Base-by-base conservation (phyloP, 1,140 invertebrate species). In the Sarcophaga bullata region DNA sequence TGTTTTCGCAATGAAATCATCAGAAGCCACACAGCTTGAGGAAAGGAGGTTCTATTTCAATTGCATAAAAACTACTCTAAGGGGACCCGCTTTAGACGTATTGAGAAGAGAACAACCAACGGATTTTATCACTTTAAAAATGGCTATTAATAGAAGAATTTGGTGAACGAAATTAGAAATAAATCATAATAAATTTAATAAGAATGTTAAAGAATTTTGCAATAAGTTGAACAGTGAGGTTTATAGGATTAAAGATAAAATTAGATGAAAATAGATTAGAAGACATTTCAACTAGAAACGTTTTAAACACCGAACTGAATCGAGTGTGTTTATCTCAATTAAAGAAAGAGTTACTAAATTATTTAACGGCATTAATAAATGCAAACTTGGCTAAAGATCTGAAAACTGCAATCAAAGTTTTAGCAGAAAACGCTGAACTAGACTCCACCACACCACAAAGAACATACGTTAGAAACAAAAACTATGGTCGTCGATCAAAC, bases 71-170 rank as follows among this genome's bases (percentile, higher is more conserved):
- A 73, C 19, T 17, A 81, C 62, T 72, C 62, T 81, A 6, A 58
- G 80, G 6, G 80, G 80, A 46, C 52, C 54, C 7, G 80, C 80
- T 72, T 72, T 81, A 46, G 58, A 81, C 54, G 25, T 81, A 47
- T 48, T 81, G 47, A 72, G 49, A 72, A 81, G 80, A 81, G 80
- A 81, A 81, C 80, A 81, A 81, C 58, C 58, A 81, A 47, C 54
- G 11, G 25, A 72, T 46, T 81, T 58, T 58, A 3, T 46, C 8
- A 50, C 46, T 11, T 72, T 81, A 11, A 58, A 37, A n/a, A n/a
- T n/a, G 25, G 8, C 52, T 68, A 9, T 37, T 81, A 19, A 73
- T 73, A 17, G 50, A 47, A 17, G 80, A 81, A 49, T 81, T 80
- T 15, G 52, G 8, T 73, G 72, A 82, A 46, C 68, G 73, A 17